phyloP scores from a whole-genome alignment of 2,113 vertebrate genomes.

The Acanthisitta chloris region DNA sequence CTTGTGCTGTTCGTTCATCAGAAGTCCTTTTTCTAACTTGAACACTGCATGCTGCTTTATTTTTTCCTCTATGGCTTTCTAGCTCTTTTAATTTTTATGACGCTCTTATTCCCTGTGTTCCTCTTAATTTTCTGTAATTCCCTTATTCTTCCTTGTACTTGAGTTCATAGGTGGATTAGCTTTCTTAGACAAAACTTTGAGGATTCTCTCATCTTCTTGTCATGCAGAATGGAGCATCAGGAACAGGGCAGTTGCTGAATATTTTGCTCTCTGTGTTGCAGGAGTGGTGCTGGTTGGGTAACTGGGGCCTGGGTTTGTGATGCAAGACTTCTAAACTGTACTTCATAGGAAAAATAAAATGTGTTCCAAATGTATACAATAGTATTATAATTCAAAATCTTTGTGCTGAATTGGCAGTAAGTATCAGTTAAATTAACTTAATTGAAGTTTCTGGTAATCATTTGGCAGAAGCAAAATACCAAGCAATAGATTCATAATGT shows the following conservation, averaged over 20 bases:
- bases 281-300: not conserved
- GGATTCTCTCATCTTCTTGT: not conserved
- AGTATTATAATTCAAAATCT: conserved; percentile 13
- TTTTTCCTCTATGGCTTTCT: not conserved
- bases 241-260: not conserved
- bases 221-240: not conserved
- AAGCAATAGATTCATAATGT: not conserved
- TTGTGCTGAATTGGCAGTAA: not conserved
- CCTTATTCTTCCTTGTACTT: not conserved
- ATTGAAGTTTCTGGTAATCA: not conserved
- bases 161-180: not conserved
- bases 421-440: conserved; percentile 10
- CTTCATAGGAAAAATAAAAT: not conserved
- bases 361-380: not conserved
- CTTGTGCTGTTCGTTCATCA: not conserved
- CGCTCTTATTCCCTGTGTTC: not conserved
- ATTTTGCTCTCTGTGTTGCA: not conserved
- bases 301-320: not conserved
- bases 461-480: not conserved
- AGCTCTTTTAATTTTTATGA: not conserved
- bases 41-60: not conserved
- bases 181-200: not conserved
- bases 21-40: not conserved
- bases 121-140: not conserved
- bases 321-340: not conserved